A percentile compares a stretch with the other conserved stretches of the same genome.
phyloP scores from a whole-genome alignment of 2,113 vertebrate species.

The Cyprinodon brontotheroides region DNA sequence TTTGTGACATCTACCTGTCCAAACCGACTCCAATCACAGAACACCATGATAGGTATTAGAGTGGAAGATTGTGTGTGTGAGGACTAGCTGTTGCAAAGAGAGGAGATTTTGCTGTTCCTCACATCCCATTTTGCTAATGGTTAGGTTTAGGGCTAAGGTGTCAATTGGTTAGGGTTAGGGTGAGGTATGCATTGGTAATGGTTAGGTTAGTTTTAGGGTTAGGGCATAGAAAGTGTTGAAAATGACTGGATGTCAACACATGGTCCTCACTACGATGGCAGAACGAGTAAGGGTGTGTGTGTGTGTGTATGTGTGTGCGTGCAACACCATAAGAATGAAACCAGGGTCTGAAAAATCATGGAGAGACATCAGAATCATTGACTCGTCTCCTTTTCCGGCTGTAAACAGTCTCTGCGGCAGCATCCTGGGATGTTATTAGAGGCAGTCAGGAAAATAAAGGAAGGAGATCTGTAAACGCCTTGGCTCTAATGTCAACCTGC shows the following conservation, averaged over 20 bases:
- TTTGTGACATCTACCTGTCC: constrained; percentile 34
- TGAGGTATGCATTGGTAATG: not conserved
- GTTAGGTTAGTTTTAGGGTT: too few species aligned
- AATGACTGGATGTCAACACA: too few species aligned
- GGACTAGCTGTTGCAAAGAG: too few species aligned
- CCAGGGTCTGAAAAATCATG: constrained; percentile 39
- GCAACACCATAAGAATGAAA: not conserved
- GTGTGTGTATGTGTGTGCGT: constrained; percentile 1
- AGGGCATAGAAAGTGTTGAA: too few species aligned
- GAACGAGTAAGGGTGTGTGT: not conserved
- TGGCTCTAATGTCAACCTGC: constrained; percentile 62
- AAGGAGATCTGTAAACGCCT: constrained; percentile 48
- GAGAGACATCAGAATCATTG: constrained; percentile 51
- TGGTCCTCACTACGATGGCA: too few species aligned
- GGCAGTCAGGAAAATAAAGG: constrained; percentile 40
- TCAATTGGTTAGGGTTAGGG: too few species aligned
- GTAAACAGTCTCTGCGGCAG: constrained; percentile 50
- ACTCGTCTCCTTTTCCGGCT: constrained; percentile 45
- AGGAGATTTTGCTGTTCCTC: too few species aligned
- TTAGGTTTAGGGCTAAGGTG: too few species aligned
- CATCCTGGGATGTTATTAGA: constrained; percentile 56
- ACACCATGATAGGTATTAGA: constrained; percentile 37
- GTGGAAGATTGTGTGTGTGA: constrained; percentile 9
- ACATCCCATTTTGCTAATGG: too few species aligned
- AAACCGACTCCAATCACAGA: constrained; percentile 37